A percentile compares a stretch with the other conserved stretches of the same genome.
Conservation (phyloP, 2,797 vertebrate species). For the Muraenolepis orangiensis region DNA sequence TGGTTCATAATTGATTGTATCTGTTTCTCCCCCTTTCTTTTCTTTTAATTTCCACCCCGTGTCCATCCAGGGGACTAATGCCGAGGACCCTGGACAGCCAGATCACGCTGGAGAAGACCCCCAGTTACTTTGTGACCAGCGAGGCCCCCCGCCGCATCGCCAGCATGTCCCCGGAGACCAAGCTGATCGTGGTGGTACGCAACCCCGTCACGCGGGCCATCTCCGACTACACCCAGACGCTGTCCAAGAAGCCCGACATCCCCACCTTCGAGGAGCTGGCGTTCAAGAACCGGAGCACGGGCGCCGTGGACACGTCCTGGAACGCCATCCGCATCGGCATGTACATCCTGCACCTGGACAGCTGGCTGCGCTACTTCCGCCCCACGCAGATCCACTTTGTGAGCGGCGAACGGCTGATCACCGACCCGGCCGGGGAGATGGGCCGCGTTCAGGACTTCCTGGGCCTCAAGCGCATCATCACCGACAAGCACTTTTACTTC, state of each 20-base stretch:
- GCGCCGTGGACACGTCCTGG: slow-evolving; percentile 90
- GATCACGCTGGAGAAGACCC: slow-evolving; percentile 96
- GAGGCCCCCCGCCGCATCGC: slow-evolving; percentile 87
- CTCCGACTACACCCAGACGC: slow-evolving; percentile 95
- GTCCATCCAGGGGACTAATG: slow-evolving; percentile 84
- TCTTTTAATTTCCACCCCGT: too few species aligned
- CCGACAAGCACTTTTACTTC: slow-evolving; percentile 97
- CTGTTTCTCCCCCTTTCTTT: slow-evolving; percentile 19
- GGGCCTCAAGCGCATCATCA: slow-evolving; percentile 89
- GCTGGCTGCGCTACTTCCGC: slow-evolving; percentile 93
- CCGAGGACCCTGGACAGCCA: slow-evolving; percentile 89
- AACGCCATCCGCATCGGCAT: slow-evolving; percentile 95
- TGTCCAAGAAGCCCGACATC: slow-evolving; percentile 95
- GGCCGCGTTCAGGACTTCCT: slow-evolving; percentile 94
- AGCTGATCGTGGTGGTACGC: slow-evolving; percentile 93
- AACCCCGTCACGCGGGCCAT: slow-evolving; percentile 96
- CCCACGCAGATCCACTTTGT: slow-evolving; percentile 95
- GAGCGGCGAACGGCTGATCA: slow-evolving; percentile 91
- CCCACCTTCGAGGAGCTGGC: slow-evolving; percentile 92
- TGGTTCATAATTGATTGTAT: background rate
- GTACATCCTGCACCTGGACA: slow-evolving; percentile 89
- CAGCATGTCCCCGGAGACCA: slow-evolving; percentile 88
- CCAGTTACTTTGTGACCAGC: slow-evolving; percentile 94
- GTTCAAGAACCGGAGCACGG: slow-evolving; percentile 87
- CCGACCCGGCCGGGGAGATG: slow-evolving; percentile 92